phyloP scores from a whole-genome alignment of 2,113 vertebrate genomes.

The Forbesichthys papilliferus region DNA sequence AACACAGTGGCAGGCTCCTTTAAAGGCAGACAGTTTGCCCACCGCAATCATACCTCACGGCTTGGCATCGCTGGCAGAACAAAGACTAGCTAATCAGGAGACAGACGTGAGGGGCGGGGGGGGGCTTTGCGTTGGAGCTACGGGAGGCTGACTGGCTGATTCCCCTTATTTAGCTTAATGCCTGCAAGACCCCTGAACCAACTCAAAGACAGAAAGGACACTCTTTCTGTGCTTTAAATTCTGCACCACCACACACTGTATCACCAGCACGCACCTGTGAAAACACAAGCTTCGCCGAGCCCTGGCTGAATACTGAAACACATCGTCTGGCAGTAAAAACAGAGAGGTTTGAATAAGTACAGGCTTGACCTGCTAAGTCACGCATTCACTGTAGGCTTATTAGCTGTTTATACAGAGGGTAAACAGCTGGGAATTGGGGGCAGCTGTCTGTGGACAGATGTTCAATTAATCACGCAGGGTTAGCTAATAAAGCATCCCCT shows the following conservation, averaged over 20 bases:
- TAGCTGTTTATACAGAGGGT: slow-evolving; percentile 64
- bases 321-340: slow-evolving; percentile 2
- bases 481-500: slow-evolving; percentile 67
- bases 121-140: slow-evolving; percentile 52
- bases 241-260: slow-evolving; percentile 24
- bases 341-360: slow-evolving; percentile 17
- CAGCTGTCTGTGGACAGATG: slow-evolving; percentile 71
- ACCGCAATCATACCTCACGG: slow-evolving; percentile 65
- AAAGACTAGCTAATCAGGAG: slow-evolving; percentile 66
- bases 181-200: slow-evolving; percentile 28
- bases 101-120: slow-evolving; percentile 23
- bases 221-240: slow-evolving; percentile 5
- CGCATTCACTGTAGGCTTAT: slow-evolving; percentile 53
- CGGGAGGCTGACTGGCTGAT: slow-evolving; percentile 22
- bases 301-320: slow-evolving; percentile 4
- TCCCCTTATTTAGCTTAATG: slow-evolving; percentile 19
- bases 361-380: slow-evolving; percentile 46
- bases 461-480: slow-evolving; percentile 71
- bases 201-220: slow-evolving; percentile 18
- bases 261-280: slow-evolving; percentile 23
- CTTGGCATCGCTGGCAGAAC: slow-evolving; percentile 55
- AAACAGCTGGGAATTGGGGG: slow-evolving; percentile 72
- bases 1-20: slow-evolving; percentile 60
- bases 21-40: slow-evolving; percentile 64
- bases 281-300: slow-evolving; percentile 21